Conservation (phyloP, 1,140 invertebrate species). For the Arion vulgaris region DNA sequence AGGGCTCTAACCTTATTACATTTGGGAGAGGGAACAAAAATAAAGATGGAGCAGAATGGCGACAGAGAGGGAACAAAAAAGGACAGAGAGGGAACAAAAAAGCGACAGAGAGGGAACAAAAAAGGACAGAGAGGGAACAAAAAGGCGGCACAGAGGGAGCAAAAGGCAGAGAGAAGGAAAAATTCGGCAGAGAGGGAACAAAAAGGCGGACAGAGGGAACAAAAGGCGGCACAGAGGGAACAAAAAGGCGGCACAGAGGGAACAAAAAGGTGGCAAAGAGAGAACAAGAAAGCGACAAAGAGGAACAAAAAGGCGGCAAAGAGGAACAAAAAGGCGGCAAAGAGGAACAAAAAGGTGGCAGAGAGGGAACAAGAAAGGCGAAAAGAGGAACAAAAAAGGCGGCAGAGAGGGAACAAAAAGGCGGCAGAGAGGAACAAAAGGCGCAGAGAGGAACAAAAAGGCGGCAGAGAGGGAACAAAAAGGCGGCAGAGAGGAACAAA, state of each 20-base stretch:
- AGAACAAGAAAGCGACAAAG: too few relatives aligned
- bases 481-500: too few relatives aligned
- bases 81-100: too few relatives aligned
- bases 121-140: background rate
- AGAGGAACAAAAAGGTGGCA: background rate
- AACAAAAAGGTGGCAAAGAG: background rate
- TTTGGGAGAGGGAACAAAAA: background rate
- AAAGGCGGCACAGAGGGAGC: background rate
- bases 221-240: background rate
- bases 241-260: background rate
- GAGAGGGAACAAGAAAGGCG: background rate
- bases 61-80: background rate
- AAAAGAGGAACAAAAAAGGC: background rate
- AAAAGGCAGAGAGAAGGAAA: background rate
- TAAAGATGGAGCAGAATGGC: background rate
- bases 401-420: too few relatives aligned
- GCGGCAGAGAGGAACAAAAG: background rate
- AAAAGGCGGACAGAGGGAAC: too few relatives aligned
- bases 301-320: background rate
- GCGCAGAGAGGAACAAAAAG: background rate
- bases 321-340: background rate
- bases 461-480: background rate
- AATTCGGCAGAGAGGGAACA: too few relatives aligned
- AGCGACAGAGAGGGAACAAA: too few relatives aligned
- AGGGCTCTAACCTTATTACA: background rate